Conservation (phyloP, 2,888 invertebrate genomes). For the Morpho deidamia region DNA sequence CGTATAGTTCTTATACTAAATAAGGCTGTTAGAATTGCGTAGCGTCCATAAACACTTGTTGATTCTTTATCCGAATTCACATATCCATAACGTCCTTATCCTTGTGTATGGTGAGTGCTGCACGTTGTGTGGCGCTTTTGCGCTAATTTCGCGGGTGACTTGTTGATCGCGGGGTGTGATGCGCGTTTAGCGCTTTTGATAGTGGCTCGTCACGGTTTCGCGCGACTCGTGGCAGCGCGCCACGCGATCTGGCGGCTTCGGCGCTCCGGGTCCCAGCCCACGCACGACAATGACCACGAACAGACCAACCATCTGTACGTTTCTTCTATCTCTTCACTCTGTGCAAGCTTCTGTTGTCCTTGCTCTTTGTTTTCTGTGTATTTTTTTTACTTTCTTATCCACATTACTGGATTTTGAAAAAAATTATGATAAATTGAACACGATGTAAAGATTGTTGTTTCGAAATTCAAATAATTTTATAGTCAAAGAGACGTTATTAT, state of each 20-base stretch:
- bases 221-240: conserved; percentile 84
- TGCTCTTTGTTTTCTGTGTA: conserved; percentile 1
- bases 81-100: conserved; percentile 16
- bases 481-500: no score
- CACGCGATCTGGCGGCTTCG: conserved; percentile 85
- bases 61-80: conserved; percentile 22
- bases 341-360: conserved; percentile 35
- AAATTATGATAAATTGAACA: no score
- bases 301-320: conserved; percentile 77
- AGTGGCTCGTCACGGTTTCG: conserved; percentile 84
- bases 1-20: no score
- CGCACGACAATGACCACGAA: conserved; percentile 73
- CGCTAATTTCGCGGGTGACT: conserved; percentile 40
- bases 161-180: conserved; percentile 45
- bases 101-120: conserved; percentile 43
- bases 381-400: conserved; percentile 6
- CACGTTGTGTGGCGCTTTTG: conserved; percentile 25
- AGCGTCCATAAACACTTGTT: conserved; percentile 31
- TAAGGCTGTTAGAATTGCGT: background rate
- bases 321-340: conserved; percentile 56
- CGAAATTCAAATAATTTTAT: no score
- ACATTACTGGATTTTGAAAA: conserved; percentile 14
- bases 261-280: conserved; percentile 74
- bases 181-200: conserved; percentile 65
- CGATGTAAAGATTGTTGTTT: no score